Conservation (phyloP, 2,797 vertebrate species). For the Balearica regulorum region DNA sequence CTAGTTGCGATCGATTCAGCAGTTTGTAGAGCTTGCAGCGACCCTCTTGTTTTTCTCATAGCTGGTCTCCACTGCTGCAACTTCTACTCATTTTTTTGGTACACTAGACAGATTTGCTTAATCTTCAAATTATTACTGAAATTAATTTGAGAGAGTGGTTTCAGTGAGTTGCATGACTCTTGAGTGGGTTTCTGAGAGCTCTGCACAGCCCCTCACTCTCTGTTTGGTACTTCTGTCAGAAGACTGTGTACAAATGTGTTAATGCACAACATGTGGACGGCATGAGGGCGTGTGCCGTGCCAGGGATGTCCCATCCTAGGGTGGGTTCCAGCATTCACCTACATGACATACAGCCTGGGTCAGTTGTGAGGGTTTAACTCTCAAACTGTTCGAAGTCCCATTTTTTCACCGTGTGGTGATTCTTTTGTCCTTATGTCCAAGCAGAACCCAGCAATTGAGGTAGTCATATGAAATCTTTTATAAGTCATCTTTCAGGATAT, state of each 20-base stretch:
- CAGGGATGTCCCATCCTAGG: not conserved
- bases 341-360: accelerated
- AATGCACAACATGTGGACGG: not conserved
- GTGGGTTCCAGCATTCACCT: not conserved
- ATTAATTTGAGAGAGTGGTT: not conserved
- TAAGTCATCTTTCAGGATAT: not conserved
- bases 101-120: not conserved
- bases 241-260: not conserved
- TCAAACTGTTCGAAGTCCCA: not conserved
- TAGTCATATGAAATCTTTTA: not conserved
- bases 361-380: not conserved
- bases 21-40: not conserved
- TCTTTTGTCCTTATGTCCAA: not conserved
- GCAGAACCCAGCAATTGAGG: not conserved
- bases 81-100: not conserved
- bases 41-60: not conserved
- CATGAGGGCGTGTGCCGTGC: not conserved
- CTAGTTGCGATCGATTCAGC: not conserved
- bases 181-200: not conserved
- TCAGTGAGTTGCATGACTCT: not conserved
- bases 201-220: not conserved
- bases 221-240: not conserved
- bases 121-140: not conserved
- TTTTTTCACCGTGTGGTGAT: not conserved
- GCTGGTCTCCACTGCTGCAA: not conserved